Conservation (phyloP, 1,140 invertebrate species). For the Meloidogyne floridensis region DNA sequence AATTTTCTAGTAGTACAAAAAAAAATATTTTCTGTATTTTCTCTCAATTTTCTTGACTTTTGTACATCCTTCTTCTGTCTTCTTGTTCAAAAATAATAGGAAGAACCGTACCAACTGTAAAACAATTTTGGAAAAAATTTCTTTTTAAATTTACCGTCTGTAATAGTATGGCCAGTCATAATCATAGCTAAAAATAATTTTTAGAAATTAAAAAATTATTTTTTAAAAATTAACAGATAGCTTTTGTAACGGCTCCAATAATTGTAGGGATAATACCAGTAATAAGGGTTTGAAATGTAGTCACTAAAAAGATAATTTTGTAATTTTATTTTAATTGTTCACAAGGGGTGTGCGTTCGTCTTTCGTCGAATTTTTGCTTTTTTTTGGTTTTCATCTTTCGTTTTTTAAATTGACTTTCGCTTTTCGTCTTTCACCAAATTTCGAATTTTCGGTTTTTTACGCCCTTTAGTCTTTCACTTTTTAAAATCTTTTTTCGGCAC, state of each 20-base stretch:
- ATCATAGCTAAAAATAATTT: conserved; percentile 10
- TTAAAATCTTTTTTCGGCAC: too few species aligned
- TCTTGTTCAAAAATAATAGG: neutral
- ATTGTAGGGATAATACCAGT: conserved; percentile 30
- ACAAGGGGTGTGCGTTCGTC: neutral
- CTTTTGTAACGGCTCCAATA: conserved; percentile 17
- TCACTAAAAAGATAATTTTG: conserved; percentile 12
- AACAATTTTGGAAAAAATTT: neutral
- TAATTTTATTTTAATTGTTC: neutral
- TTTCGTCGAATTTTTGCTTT: too few species aligned
- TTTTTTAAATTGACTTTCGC: too few species aligned
- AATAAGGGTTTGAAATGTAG: conserved; percentile 31
- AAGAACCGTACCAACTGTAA: neutral
- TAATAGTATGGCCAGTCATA: conserved; percentile 8
- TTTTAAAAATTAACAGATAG: neutral
- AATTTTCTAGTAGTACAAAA: too few species aligned
- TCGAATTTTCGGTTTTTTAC: too few species aligned
- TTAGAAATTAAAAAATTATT: neutral
- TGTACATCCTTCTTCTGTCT: neutral
- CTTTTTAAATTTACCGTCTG: neutral
- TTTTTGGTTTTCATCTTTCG: too few species aligned
- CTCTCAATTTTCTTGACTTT: too few species aligned
- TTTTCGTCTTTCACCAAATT: too few species aligned
- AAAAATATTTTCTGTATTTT: too few species aligned
- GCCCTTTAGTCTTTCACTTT: too few species aligned